These are phyloP conservation scores for Troides oblongomaculatus DNA, from an alignment of 2,888 invertebrate species.

Conservation along the genomic window DNA sequence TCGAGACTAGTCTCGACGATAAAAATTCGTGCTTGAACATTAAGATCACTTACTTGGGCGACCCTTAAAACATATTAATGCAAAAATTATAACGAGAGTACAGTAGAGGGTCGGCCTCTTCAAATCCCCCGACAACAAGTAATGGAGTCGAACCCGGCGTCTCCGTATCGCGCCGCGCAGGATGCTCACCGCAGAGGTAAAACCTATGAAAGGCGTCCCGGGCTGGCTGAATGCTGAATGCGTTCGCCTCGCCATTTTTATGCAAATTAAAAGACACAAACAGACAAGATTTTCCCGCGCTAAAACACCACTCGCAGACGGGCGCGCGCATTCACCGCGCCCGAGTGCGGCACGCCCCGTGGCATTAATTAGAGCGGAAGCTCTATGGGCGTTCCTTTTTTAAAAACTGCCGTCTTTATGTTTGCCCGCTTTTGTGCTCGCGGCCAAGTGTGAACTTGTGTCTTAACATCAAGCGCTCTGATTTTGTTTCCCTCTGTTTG, in stretches of 20 bases:
- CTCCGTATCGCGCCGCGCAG: constrained; percentile 46
- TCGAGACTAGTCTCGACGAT: constrained; percentile 50
- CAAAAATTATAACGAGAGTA: constrained; percentile 71
- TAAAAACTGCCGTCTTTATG: constrained; percentile 73
- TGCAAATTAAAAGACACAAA: constrained; percentile 78
- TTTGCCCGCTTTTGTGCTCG: constrained; percentile 62
- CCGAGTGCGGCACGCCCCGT: constrained; percentile 74
- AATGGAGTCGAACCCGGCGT: constrained; percentile 55
- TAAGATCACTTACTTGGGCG: constrained; percentile 52
- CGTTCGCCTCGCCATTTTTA: constrained; percentile 73
- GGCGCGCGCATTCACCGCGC: constrained; percentile 63
- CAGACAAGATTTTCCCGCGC: constrained; percentile 66
- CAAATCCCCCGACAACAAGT: constrained; percentile 57
- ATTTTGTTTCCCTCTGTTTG: constrained; percentile 34
- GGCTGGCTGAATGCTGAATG: constrained; percentile 54
- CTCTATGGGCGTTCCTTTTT: constrained; percentile 73
- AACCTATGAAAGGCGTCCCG: constrained; percentile 56
- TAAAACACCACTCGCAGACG: constrained; percentile 74
- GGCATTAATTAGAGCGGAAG: constrained; percentile 80
- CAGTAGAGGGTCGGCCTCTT: constrained; percentile 44
- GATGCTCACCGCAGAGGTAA: constrained; percentile 49
- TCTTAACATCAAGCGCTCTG: constrained; percentile 57
- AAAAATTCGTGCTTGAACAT: constrained; percentile 65
- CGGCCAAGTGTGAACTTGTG: constrained; percentile 57
- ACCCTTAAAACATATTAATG: constrained; percentile 72